phyloP scores from a whole-genome alignment of 2,888 invertebrate genomes.

The Meghimatium bilineatum region DNA sequence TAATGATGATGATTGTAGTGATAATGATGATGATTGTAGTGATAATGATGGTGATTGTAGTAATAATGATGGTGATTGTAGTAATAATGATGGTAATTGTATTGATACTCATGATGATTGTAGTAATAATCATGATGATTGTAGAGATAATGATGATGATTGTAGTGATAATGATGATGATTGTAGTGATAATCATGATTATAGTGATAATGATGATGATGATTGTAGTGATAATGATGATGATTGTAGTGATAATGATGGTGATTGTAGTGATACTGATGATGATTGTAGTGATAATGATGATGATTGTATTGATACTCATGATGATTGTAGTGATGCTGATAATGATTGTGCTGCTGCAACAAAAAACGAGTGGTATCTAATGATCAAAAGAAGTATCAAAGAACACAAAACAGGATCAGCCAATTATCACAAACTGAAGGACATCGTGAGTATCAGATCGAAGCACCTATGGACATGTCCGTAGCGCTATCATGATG shows the following conservation, averaged over 20 bases:
- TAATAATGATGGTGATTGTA: too few species aligned
- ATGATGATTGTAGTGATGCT: slow-evolving; percentile 11
- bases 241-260: slow-evolving; percentile 15
- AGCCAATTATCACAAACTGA: too few species aligned
- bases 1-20: slow-evolving; percentile 31
- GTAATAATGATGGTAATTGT: too few species aligned
- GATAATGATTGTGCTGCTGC: slow-evolving; percentile 28
- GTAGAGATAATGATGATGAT: slow-evolving; percentile 12
- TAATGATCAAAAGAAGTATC: too few species aligned
- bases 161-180: slow-evolving; percentile 33
- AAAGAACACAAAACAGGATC: too few species aligned
- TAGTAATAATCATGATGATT: too few species aligned
- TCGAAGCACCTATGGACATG: too few species aligned
- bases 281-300: slow-evolving; percentile 17
- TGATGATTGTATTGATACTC: slow-evolving; percentile 18
- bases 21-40: slow-evolving; percentile 38
- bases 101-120: too few species aligned
- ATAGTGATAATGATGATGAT: slow-evolving; percentile 33
- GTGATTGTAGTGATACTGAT: slow-evolving; percentile 18
- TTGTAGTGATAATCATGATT: slow-evolving; percentile 38
- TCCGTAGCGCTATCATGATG: too few species aligned
- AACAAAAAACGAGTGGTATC: too few species aligned
- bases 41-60: too few species aligned
- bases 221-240: slow-evolving; percentile 32
- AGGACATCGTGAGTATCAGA: too few species aligned